Evolutionary conservation across 1,140 invertebrate species (phyloP), one percentile per base, ranked within the genome.

Genomic region (Formica selysi): DNA sequence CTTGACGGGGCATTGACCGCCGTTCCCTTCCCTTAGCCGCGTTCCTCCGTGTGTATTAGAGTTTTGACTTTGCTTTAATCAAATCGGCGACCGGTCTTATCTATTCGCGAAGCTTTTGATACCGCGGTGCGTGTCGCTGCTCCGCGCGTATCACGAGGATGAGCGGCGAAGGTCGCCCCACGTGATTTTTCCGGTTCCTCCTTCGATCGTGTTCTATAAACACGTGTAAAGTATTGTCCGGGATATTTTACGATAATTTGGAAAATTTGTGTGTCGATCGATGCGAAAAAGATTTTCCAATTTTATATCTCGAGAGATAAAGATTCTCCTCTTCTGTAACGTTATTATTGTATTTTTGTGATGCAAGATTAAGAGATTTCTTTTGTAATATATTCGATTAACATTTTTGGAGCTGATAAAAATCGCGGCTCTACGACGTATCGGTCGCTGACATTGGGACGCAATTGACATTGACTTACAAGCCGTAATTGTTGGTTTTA

Each of bases 1-100:
- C 93, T 94, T 94, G 93, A 85, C 86, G 90, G 93, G 93, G 91
- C 93, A 92, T 94, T 94, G 93, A 93, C 93, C 92, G 93, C 48
- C 88, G 92, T 85, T 88, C 76, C 73, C 76, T 80, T 51, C 86
- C 64, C 44, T 76, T 79, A 41, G 70, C 11, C 57, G 13, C 32
- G 65, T 91, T 89, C 89, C 85, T 90, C 84, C 32, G 26, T 13
- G 44, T 48, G 44, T 86, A 87, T 91, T 76, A 65, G 64, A 76
- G 76, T 62, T 81, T 86, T 38, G 76, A 80, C 86, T 87, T 51
- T 57, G 64, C 16, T 86, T 71, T 85, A 76, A 93, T 81, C 83
- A 87, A 54, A 76, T 76, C 54, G 32, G 8, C 41, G 29, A 38
- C 10, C 59, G 44, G 1, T 83, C 81, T 90, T 91, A 88, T 87